A percentile compares a stretch with the other conserved stretches of the same genome.
Evolutionary conservation across 2,888 invertebrate genomes (phyloP).

Genomic region (Ashinkailepas kermadecensis): DNA sequence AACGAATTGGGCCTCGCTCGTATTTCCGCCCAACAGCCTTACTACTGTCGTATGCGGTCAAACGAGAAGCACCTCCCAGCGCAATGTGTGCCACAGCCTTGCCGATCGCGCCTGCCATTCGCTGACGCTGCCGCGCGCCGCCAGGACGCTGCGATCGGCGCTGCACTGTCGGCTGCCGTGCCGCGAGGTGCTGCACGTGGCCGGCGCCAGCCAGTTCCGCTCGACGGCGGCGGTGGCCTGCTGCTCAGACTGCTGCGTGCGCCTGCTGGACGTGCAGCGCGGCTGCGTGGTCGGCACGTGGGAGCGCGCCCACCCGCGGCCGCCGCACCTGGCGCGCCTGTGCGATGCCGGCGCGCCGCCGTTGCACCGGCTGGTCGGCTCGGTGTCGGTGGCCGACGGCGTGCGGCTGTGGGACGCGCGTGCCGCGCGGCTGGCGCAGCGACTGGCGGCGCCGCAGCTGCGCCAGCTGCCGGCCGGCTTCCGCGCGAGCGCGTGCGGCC

Average conservation of each 20-base stretch:
- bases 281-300: background rate
- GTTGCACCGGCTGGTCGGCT: background rate
- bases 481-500: constrained; percentile 8
- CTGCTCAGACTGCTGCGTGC: background rate
- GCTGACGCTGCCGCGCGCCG: background rate
- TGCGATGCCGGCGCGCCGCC: constrained; percentile 11
- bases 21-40: background rate
- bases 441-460: background rate
- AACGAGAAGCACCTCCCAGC: background rate
- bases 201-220: background rate
- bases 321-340: constrained; percentile 1
- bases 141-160: background rate
- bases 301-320: background rate
- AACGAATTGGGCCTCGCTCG: background rate
- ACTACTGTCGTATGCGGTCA: background rate
- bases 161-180: constrained; percentile 11
- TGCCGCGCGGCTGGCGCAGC: background rate
- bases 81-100: background rate
- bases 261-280: background rate
- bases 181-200: constrained; percentile 6
- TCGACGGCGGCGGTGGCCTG: background rate
- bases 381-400: background rate
- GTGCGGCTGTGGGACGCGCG: constrained; percentile 3
- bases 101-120: background rate
- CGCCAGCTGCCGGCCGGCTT: constrained; percentile 1